phyloP scores from a whole-genome alignment of 2,113 vertebrate species.

The Motacilla tschutschensis region DNA sequence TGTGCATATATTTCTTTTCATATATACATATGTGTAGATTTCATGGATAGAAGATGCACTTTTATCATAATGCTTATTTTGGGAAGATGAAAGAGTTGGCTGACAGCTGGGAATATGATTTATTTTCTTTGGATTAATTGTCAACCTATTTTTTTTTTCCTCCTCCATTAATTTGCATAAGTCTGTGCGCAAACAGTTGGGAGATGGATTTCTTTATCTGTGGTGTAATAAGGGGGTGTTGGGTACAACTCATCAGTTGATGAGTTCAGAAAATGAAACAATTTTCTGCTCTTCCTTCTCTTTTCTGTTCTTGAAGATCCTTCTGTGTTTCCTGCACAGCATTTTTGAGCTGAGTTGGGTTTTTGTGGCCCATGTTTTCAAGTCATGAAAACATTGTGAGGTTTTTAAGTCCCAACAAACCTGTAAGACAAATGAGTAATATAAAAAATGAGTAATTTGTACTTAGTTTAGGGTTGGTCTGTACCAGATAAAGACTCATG shows the following conservation, averaged over 20 bases:
- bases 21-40: background rate
- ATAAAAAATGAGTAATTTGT: background rate
- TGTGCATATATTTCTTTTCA: constrained; percentile 5
- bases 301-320: background rate
- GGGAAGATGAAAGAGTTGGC: background rate
- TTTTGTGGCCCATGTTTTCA: background rate
- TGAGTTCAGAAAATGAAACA: background rate
- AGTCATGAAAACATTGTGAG: accelerated
- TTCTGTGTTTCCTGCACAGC: background rate
- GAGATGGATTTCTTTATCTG: background rate
- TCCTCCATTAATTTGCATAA: background rate
- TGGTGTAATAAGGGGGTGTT: background rate
- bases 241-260: background rate
- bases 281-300: background rate
- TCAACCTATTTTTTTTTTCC: background rate
- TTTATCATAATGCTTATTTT: background rate
- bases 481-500: background rate
- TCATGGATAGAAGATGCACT: background rate
- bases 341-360: background rate
- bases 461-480: background rate
- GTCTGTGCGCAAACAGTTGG: background rate
- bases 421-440: background rate
- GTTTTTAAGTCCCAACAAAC: background rate
- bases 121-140: constrained; percentile 38
- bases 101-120: background rate